These are phyloP conservation scores for Sclerodermus sp. DNA, from an alignment of 2,888 invertebrate species.

Conservation along the genomic window DNA sequence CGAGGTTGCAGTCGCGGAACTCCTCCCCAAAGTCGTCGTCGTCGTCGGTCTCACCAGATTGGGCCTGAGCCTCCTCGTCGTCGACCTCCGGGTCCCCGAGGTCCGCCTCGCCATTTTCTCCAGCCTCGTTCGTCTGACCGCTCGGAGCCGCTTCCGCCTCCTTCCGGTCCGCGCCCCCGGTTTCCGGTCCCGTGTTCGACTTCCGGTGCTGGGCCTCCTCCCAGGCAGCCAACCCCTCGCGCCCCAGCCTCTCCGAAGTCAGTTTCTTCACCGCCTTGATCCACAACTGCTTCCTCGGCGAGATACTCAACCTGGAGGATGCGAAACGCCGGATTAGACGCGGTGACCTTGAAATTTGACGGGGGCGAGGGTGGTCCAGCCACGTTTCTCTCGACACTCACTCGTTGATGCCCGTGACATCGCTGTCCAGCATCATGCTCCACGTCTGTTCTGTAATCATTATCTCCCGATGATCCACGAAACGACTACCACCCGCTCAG, in stretches of 20 bases:
- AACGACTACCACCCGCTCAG: slow-evolving; percentile 37
- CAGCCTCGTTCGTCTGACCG: slow-evolving; percentile 19
- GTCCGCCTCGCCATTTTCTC: slow-evolving; percentile 28
- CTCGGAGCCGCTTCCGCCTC: slow-evolving; percentile 12
- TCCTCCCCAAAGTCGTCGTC: no score
- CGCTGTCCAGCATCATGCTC: slow-evolving; percentile 58
- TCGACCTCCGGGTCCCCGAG: slow-evolving; percentile 34
- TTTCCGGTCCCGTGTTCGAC: slow-evolving; percentile 37
- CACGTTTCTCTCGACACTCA: no score
- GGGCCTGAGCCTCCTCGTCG: slow-evolving; percentile 43
- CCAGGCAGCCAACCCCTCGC: slow-evolving; percentile 55
- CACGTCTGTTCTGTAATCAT: slow-evolving; percentile 58
- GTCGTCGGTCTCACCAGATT: slow-evolving; percentile 40
- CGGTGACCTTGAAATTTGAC: no score
- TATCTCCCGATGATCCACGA: slow-evolving; percentile 49
- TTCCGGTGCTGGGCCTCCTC: slow-evolving; percentile 37
- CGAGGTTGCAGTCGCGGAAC: no score
- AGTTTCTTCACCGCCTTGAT: slow-evolving; percentile 57
- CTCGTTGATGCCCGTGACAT: slow-evolving; percentile 54
- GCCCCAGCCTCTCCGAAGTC: slow-evolving; percentile 54
- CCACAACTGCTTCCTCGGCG: slow-evolving; percentile 56
- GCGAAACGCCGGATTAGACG: no score
- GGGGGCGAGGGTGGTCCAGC: no score
- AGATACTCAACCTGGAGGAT: slow-evolving; percentile 36
- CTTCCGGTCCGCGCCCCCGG: slow-evolving; percentile 30